phyloP scores from a whole-genome alignment of 2,797 vertebrate genomes.

The Trichosurus vulpecula region DNA sequence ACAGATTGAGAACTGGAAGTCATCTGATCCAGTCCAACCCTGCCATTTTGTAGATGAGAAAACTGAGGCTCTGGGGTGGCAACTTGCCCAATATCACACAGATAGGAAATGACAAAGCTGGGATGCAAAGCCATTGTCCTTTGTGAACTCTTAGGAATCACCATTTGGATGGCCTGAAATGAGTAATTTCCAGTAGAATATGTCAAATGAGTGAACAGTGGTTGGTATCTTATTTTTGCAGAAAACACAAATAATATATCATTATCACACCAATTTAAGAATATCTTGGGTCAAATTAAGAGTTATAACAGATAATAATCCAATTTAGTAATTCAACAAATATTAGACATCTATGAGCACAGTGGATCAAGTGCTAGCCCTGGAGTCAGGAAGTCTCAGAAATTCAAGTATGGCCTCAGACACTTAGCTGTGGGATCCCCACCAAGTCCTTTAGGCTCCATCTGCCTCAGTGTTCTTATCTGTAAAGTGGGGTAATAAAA shows the following conservation, averaged over 20 bases:
- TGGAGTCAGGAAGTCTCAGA: neutral
- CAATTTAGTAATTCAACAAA: neutral
- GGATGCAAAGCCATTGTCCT: neutral
- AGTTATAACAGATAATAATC: neutral
- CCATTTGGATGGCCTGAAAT: neutral
- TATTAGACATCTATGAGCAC: neutral
- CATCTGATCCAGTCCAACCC: neutral
- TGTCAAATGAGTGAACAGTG: neutral
- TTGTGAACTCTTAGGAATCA: neutral
- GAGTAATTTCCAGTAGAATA: neutral
- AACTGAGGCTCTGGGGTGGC: neutral
- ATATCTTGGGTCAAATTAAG: neutral
- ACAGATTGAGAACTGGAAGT: neutral
- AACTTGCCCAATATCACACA: neutral
- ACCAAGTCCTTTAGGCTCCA: neutral
- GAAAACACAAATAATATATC: neutral
- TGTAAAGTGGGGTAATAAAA: neutral
- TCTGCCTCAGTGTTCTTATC: neutral
- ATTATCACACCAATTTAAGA: neutral
- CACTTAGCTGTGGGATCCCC: neutral
- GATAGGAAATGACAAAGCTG: neutral
- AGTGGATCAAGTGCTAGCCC: neutral
- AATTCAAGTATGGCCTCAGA: neutral
- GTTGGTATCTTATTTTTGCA: neutral
- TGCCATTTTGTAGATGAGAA: neutral